Base-by-base conservation (phyloP, 2,888 invertebrate genomes). In the Endotricha flammealis region DNA sequence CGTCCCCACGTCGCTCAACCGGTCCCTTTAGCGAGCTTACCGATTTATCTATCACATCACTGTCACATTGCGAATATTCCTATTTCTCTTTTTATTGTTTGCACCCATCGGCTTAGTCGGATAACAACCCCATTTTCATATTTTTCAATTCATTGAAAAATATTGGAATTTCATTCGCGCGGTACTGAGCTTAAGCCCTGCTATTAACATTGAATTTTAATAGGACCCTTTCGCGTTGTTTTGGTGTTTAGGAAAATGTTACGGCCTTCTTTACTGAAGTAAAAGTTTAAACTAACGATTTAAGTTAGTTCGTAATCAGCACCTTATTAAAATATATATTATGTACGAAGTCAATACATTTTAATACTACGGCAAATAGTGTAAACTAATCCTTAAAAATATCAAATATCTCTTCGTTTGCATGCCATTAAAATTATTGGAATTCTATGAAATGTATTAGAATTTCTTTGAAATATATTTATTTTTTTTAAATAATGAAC, bases 41-140 rank as follows among this genome's bases (percentile, higher is more conserved):
- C 34, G 31, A 39, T 39, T 37, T 25, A 32, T 25, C 29, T 36
- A 36, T 38, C 39, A 29, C 37, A 17, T 37, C 29, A 40, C 27
- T 38, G 32, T 32, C 38, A 38, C 30, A 28, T 40, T 33, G 34
- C 34, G 31, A 23, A 16, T 23, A 30, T 32, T 29, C 17, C 25
- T 13, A 17, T 6, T 35, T 23, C 30, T 32, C 34, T n/a, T 30
- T 36, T 28, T 40, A 31, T 34, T 39, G 27, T 38, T 43, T 40
- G 17, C 35, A 39, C 33, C 36, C 29, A 32, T 32, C 32, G 32
- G 32, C 32, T 43, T 43, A 39, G 29, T 32, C 11, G 36, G 33
- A 40, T 40, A 36, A 40, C 40, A 32, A 30, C 29, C 11, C 25
- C 12, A 38, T 40, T 40, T 43, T 29, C 32, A 24, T 32, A 35